These are phyloP conservation scores for Eueremaeus valkanovi DNA, from an alignment of 2,888 invertebrate species.

Conservation along the genomic window DNA sequence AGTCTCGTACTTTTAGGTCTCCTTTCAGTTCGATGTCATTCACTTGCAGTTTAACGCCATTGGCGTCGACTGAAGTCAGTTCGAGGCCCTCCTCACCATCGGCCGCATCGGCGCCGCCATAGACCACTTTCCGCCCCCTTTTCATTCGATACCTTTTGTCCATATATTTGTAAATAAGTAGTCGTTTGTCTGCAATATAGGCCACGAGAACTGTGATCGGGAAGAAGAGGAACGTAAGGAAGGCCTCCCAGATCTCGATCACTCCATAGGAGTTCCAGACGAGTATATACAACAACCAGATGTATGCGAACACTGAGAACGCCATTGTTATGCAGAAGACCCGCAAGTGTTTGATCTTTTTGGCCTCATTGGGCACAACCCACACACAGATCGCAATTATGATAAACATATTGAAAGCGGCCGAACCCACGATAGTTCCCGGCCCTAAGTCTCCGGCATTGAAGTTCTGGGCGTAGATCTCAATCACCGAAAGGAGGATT, in stretches of 20 bases:
- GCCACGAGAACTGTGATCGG: constrained; percentile 93
- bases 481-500: constrained; percentile 93
- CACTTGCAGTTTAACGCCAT: constrained; percentile 50
- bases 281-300: constrained; percentile 95
- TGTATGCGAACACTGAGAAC: constrained; percentile 97
- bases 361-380: constrained; percentile 66
- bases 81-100: constrained; percentile 59
- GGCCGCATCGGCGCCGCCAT: constrained; percentile 65
- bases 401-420: constrained; percentile 96
- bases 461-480: constrained; percentile 92
- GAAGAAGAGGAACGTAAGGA: constrained; percentile 92
- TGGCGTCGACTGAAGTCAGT: constrained; percentile 59
- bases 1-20: constrained; percentile 48
- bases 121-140: constrained; percentile 78
- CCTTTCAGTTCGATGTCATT: constrained; percentile 57
- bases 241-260: constrained; percentile 93
- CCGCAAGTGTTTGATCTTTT: constrained; percentile 88
- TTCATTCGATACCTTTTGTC: constrained; percentile 86
- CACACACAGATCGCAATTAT: constrained; percentile 90
- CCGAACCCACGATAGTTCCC: constrained; percentile 96
- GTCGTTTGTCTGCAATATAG: constrained; percentile 86
- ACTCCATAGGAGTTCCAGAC: constrained; percentile 77
- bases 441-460: constrained; percentile 95
- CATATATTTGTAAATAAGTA: constrained; percentile 77
- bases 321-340: constrained; percentile 97